phyloP scores from a whole-genome alignment of 2,888 invertebrate species.

The Frankliniella intonsa region DNA sequence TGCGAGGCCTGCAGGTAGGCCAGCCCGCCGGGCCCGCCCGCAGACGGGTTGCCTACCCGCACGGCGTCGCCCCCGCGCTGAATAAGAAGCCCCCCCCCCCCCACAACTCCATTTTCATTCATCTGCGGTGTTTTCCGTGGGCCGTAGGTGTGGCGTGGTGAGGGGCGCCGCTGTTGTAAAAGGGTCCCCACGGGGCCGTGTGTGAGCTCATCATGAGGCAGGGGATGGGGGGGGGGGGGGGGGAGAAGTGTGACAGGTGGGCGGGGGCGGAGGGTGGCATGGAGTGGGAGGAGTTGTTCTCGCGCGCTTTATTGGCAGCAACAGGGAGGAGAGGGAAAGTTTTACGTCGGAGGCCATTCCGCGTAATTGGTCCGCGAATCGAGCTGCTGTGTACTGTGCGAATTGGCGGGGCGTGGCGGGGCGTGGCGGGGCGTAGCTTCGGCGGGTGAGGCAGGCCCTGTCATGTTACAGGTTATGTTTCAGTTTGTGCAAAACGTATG shows the following conservation, averaged over 20 bases:
- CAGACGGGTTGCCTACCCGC: neutral
- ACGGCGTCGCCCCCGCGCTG: neutral
- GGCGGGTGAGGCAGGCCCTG: too few relatives aligned
- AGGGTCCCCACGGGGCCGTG: slow-evolving; percentile 7
- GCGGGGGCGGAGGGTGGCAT: neutral
- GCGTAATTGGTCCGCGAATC: neutral
- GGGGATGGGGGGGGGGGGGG: neutral
- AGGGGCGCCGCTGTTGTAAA: neutral
- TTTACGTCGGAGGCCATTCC: slow-evolving; percentile 4
- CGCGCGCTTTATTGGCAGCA: slow-evolving; percentile 19
- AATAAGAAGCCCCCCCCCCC: neutral
- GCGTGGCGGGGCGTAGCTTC: too few relatives aligned
- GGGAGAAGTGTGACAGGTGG: neutral
- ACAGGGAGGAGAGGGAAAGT: neutral
- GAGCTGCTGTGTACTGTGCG: neutral
- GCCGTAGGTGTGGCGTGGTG: neutral
- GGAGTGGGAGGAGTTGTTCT: neutral
- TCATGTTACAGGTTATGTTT: too few relatives aligned
- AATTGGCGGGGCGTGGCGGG: too few relatives aligned
- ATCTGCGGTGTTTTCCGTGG: neutral
- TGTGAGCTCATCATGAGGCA: neutral
- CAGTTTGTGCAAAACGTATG: too few relatives aligned
- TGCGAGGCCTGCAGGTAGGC: too few relatives aligned
- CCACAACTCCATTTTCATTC: neutral
- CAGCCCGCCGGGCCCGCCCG: neutral